A percentile compares a stretch with the other conserved stretches of the same genome.
Evolutionary conservation across 1,140 invertebrate genomes (phyloP).

Genomic region (Drosophila oshimai): DNA sequence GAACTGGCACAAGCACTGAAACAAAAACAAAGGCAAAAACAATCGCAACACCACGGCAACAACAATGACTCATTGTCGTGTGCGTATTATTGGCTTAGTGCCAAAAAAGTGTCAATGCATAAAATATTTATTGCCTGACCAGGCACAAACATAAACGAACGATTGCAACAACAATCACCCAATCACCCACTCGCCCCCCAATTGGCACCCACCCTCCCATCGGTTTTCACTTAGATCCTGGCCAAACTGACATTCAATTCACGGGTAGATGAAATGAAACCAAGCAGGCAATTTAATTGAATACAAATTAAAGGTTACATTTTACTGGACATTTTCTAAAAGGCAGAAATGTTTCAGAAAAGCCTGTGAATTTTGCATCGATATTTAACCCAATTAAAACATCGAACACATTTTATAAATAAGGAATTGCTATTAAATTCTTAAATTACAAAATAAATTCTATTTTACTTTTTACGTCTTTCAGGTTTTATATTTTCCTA

Average conservation of each 20-base stretch:
- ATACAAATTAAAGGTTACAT: not conserved
- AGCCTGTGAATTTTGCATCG: not conserved
- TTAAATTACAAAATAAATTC: too few relatives aligned
- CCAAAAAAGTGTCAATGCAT: slow-evolving; percentile 59
- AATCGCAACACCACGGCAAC: slow-evolving; percentile 15
- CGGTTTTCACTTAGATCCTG: slow-evolving; percentile 22
- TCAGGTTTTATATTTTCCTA: too few relatives aligned
- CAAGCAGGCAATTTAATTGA: not conserved
- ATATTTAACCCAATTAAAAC: too few relatives aligned
- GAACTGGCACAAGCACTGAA: slow-evolving; percentile 2
- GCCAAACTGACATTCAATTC: slow-evolving; percentile 14
- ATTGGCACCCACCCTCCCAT: not conserved
- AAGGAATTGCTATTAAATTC: too few relatives aligned
- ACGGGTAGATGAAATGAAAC: slow-evolving; percentile 12
- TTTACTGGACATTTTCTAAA: not conserved
- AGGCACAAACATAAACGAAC: slow-evolving; percentile 28
- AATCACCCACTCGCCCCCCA: not conserved
- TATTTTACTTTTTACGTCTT: too few relatives aligned
- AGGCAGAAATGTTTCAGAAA: not conserved
- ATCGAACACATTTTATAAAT: too few relatives aligned
- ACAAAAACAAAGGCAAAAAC: slow-evolving; percentile 5
- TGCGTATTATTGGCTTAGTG: slow-evolving; percentile 57
- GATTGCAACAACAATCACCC: not conserved
- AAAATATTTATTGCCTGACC: slow-evolving; percentile 57
- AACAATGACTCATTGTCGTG: slow-evolving; percentile 53